Evolutionary conservation across 2,888 invertebrate genomes (phyloP).

Genomic region (Cosmorhoe ocellata): DNA sequence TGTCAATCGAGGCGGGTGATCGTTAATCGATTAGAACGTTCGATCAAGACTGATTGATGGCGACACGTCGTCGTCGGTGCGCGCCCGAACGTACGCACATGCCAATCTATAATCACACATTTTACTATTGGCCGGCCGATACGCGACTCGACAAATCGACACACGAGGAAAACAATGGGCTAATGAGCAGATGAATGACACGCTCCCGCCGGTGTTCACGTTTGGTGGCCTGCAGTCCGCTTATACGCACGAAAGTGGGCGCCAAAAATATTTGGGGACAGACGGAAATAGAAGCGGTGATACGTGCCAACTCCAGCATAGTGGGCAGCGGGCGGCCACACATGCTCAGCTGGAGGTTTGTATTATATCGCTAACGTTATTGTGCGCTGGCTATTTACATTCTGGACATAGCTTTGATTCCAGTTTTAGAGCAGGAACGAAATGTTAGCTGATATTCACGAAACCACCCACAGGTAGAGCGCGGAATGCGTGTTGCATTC

Average conservation of each 20-base stretch:
- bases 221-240: slow-evolving; percentile 55
- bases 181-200: slow-evolving; percentile 80
- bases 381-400: slow-evolving; percentile 34
- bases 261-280: slow-evolving; percentile 79
- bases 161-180: slow-evolving; percentile 74
- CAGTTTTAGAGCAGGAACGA: slow-evolving; percentile 27
- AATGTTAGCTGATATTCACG: slow-evolving; percentile 21
- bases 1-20: slow-evolving; percentile 53
- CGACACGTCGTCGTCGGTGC: slow-evolving; percentile 56
- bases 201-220: slow-evolving; percentile 51
- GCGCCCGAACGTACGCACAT: slow-evolving; percentile 60
- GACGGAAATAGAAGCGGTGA: slow-evolving; percentile 71
- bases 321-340: slow-evolving; percentile 61
- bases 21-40: slow-evolving; percentile 72
- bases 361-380: slow-evolving; percentile 35
- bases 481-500: slow-evolving; percentile 1
- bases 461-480: slow-evolving; percentile 8
- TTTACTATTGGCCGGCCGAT: slow-evolving; percentile 67
- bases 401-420: slow-evolving; percentile 30
- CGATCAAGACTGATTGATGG: slow-evolving; percentile 75
- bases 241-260: slow-evolving; percentile 68
- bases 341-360: slow-evolving; percentile 47
- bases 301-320: slow-evolving; percentile 72
- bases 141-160: slow-evolving; percentile 68
- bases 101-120: slow-evolving; percentile 54